Percentiles rank a stretch among this genome's conserved stretches.
phyloP scores from a whole-genome alignment of 2,113 vertebrate genomes.

The Rhynchopsitta pachyrhyncha region DNA sequence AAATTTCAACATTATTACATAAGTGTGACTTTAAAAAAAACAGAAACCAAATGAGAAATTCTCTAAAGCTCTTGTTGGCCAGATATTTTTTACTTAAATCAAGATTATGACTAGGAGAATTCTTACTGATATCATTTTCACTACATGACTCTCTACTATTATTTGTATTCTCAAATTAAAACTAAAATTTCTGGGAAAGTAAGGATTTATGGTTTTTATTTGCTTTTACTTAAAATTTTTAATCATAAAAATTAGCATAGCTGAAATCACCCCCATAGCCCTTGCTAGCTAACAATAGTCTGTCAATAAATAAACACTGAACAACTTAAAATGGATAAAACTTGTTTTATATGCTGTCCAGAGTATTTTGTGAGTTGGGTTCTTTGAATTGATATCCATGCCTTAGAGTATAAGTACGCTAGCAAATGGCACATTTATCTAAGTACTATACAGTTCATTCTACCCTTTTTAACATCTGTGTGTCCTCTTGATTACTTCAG shows the following conservation, averaged over 20 bases:
- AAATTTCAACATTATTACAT: not conserved
- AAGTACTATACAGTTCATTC: not conserved
- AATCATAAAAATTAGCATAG: not conserved
- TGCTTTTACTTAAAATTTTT: not conserved
- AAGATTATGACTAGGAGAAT: not conserved
- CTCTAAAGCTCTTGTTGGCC: conserved; percentile 37
- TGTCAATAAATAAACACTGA: not conserved
- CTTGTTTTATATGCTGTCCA: not conserved
- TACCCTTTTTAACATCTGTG: not conserved
- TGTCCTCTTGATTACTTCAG: conserved; percentile 36
- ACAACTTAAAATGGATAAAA: not conserved
- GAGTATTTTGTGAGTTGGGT: not conserved
- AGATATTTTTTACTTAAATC: conserved; percentile 38
- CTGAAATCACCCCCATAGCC: not conserved
- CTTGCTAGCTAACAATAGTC: not conserved
- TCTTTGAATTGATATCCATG: not conserved
- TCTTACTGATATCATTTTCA: not conserved
- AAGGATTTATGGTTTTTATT: not conserved
- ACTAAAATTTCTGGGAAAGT: not conserved
- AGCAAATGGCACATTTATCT: not conserved
- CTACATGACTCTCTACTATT: not conserved
- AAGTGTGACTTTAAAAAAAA: not conserved
- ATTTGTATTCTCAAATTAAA: not conserved
- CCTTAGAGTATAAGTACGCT: not conserved
- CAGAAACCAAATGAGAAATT: conserved; percentile 17